Base-by-base conservation (phyloP, 2,113 vertebrate genomes). In the Eptesicus fuscus region DNA sequence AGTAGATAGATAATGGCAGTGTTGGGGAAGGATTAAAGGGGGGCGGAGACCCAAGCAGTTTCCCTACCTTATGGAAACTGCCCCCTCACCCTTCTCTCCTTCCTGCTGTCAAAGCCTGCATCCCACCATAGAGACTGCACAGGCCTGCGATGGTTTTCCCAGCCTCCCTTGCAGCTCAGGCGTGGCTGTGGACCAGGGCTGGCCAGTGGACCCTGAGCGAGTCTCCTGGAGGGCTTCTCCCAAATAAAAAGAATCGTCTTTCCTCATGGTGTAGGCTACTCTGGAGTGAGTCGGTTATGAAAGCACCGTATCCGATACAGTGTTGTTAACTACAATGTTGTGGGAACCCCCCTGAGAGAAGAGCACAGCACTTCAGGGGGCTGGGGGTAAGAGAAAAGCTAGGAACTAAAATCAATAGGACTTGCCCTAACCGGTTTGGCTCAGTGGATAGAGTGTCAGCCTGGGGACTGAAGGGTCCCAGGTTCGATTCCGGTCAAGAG, bases 181-280 rank as follows among this genome's bases (percentile, higher is more conserved):
- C 22, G 5, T 47, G 70, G 28, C 10, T 0, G 0, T 30, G 17
- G 30, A 28, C 30, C 25, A 9, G 0, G 13, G 30, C 69, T 37
- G 71, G 25, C 53, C 12, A 56, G 42, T 20, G 18, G 67, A 30
- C 53, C 69, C 70, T 5, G 16, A 56, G 3, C 28, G 10, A 3
- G 3, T 65, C 32, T 90, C 23, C 76, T 25, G 40, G 22, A 61
- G 25, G n/a, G 20, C 18, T 91, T 91, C 35, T 61, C 70, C 56
- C 10, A 49, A 13, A 11, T 40, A 9, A 28, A 74, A 74, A 73
- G 32, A 56, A 83, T 4, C 17, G 82, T 40, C 4, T 53, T 88
- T 65, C 74, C 44, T 20, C 20, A 7, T 9, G 11, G 25, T 49
- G 53, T 56, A 90, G 67, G 23, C 49, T 20, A 22, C 59, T 40